Percentiles rank a stretch among this genome's conserved stretches.
Conservation (phyloP, 2,888 invertebrate species). For the Eristalinus sepulchralis region DNA sequence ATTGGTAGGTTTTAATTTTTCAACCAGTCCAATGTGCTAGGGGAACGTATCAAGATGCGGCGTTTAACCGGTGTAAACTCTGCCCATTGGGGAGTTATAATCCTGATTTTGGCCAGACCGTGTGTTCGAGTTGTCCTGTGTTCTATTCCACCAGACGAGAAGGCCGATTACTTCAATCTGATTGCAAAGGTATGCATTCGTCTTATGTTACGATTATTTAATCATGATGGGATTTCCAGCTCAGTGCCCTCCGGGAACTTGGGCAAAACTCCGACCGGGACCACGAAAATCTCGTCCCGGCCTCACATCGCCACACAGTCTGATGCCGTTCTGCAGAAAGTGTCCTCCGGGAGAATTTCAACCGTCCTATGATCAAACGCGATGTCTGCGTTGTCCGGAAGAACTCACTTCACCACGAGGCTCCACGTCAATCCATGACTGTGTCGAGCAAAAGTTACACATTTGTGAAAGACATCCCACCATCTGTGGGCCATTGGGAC, state of each 20-base stretch:
- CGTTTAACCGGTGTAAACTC: conserved; percentile 82
- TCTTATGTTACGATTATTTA: background rate
- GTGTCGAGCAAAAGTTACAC: conserved; percentile 81
- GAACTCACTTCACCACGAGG: conserved; percentile 81
- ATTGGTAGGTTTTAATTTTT: conserved; percentile 33
- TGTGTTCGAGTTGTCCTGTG: conserved; percentile 83
- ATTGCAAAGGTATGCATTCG: conserved; percentile 82
- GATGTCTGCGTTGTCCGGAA: conserved; percentile 83
- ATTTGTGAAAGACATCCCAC: conserved; percentile 79
- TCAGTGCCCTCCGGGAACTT: conserved; percentile 83
- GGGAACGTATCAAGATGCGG: conserved; percentile 84
- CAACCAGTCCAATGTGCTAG: conserved; percentile 84
- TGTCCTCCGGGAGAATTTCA: conserved; percentile 85
- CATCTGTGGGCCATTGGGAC: conserved; percentile 76
- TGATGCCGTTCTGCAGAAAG: conserved; percentile 83
- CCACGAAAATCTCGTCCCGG: conserved; percentile 67
- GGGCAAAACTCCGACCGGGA: conserved; percentile 78
- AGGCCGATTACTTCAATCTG: conserved; percentile 80
- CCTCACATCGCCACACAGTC: conserved; percentile 78
- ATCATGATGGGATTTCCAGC: conserved; percentile 77
- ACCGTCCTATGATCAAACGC: conserved; percentile 82
- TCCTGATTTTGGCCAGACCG: conserved; percentile 82
- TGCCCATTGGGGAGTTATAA: conserved; percentile 85
- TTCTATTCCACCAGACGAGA: conserved; percentile 83
- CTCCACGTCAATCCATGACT: conserved; percentile 79